Evolutionary conservation across 2,888 invertebrate genomes (phyloP).

Genomic region (Aphidius colemani): DNA sequence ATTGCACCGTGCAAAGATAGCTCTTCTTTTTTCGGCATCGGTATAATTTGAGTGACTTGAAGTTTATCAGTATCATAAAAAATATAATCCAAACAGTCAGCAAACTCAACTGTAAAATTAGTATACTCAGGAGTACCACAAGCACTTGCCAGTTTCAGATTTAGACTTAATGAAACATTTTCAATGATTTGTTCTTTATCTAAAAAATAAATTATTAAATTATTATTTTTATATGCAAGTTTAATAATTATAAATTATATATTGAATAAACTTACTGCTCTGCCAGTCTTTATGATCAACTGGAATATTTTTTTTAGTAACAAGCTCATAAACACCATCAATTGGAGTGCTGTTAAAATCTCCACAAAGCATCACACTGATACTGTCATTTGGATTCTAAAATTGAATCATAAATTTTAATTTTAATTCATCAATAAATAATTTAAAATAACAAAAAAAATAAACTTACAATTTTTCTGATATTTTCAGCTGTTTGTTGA

Average conservation of each 20-base stretch:
- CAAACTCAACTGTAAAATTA: conserved; percentile 81
- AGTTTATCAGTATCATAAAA: conserved; percentile 74
- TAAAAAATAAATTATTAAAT: conserved; percentile 55
- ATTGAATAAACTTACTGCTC: conserved; percentile 68
- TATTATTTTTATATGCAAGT: conserved; percentile 14
- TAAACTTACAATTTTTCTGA: conserved; percentile 8
- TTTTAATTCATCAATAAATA: background rate
- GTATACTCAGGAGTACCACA: conserved; percentile 85
- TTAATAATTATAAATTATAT: conserved; percentile 15
- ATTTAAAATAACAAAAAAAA: conserved; percentile 5
- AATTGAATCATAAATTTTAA: background rate
- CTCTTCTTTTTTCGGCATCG: conserved; percentile 80
- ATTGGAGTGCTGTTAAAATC: conserved; percentile 91
- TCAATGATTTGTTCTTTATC: conserved; percentile 70
- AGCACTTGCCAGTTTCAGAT: conserved; percentile 72
- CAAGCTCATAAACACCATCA: conserved; percentile 79
- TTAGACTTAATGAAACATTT: conserved; percentile 69
- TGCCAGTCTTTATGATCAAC: conserved; percentile 75
- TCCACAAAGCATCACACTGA: conserved; percentile 82
- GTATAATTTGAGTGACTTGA: conserved; percentile 73
- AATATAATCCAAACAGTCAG: conserved; percentile 91
- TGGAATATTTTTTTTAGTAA: conserved; percentile 72
- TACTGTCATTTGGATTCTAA: conserved; percentile 59
- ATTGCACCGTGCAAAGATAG: conserved; percentile 75
- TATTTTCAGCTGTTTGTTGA: conserved; percentile 62